Percentiles rank a stretch among this genome's conserved stretches.
These are phyloP conservation scores for Oryzias celebensis DNA, from an alignment of 2,113 vertebrate genomes.

Conservation along the genomic window DNA sequence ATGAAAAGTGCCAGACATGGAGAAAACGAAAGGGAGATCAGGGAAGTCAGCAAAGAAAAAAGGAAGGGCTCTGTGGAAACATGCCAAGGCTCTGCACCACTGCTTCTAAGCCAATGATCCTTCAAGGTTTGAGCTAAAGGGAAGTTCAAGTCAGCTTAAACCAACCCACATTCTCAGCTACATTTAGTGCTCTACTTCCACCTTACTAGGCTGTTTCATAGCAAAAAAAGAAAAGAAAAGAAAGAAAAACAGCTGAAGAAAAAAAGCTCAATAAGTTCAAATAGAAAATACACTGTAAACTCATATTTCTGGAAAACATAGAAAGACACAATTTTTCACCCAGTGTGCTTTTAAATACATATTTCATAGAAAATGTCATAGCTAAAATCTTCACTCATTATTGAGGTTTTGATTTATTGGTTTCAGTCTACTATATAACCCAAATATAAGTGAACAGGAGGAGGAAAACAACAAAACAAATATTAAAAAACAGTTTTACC, in stretches of 20 bases:
- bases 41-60: constrained; percentile 26
- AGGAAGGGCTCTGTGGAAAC: constrained; percentile 38
- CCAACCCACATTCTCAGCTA: constrained; percentile 33
- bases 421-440: no score
- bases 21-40: constrained; percentile 12
- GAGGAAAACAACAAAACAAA: no score
- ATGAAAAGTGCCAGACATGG: neutral
- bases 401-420: no score
- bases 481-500: constrained; percentile 7
- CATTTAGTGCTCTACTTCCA: constrained; percentile 23
- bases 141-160: constrained; percentile 39
- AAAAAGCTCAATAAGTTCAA: no score
- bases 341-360: no score
- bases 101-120: constrained; percentile 38
- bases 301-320: no score
- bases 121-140: constrained; percentile 46
- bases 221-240: neutral
- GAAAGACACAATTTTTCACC: no score
- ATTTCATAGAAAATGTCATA: no score
- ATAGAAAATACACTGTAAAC: no score
- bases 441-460: no score
- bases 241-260: constrained; percentile 14
- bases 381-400: no score
- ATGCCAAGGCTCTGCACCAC: constrained; percentile 51
- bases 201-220: no score